phyloP scores from a whole-genome alignment of 2,888 invertebrate species.

The Spodoptera picta region DNA sequence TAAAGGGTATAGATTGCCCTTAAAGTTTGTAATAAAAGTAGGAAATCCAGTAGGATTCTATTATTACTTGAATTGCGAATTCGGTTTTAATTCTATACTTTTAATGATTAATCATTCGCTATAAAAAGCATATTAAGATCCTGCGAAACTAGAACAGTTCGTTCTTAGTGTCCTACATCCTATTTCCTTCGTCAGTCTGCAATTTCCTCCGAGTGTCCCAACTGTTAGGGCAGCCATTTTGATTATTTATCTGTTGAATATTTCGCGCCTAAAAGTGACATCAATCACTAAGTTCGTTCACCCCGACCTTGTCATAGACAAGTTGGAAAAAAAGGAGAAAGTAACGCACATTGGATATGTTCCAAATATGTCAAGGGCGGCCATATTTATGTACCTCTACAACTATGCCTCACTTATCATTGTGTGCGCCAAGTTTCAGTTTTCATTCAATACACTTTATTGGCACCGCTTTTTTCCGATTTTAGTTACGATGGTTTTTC shows the following conservation, averaged over 20 bases:
- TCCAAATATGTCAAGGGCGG: slow-evolving; percentile 53
- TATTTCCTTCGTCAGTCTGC: not conserved
- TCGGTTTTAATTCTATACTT: too few species aligned
- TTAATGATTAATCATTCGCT: not conserved
- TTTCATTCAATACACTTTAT: slow-evolving; percentile 27
- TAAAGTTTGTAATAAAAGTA: too few species aligned
- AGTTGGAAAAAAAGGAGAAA: slow-evolving; percentile 24
- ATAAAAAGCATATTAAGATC: too few species aligned
- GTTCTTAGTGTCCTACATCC: not conserved
- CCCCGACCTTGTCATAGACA: slow-evolving; percentile 34
- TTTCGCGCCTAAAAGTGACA: slow-evolving; percentile 18
- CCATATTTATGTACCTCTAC: slow-evolving; percentile 41
- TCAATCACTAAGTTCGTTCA: slow-evolving; percentile 38
- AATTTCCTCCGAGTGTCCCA: slow-evolving; percentile 5
- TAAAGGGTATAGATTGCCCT: too few species aligned
- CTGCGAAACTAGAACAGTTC: not conserved
- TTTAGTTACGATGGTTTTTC: not conserved
- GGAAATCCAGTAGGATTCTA: too few species aligned
- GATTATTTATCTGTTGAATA: slow-evolving; percentile 15
- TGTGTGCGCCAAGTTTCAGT: slow-evolving; percentile 21
- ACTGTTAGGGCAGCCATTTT: too few species aligned
- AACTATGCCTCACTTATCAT: slow-evolving; percentile 16
- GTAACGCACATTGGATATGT: slow-evolving; percentile 47
- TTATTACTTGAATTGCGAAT: too few species aligned
- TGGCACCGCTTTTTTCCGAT: slow-evolving; percentile 4